Percentiles rank a stretch among this genome's conserved stretches.
Evolutionary conservation across 2,113 vertebrate genomes (phyloP).

Genomic region (Oreocharis arfaki): DNA sequence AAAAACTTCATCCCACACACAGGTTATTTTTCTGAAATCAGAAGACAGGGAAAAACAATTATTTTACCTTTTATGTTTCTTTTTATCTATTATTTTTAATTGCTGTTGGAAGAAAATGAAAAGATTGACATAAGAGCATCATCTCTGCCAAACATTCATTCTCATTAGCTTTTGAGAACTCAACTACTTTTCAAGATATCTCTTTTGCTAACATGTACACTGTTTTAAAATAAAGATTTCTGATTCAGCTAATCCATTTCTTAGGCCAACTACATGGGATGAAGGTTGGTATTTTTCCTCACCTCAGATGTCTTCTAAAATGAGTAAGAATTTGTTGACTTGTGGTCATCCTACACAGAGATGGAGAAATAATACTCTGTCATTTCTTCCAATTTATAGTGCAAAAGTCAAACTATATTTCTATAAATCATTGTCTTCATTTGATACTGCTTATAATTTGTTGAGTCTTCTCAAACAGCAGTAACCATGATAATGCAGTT

Average conservation of each 20-base stretch:
- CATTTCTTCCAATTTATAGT: neutral
- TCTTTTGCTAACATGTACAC: neutral
- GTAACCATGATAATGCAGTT: neutral
- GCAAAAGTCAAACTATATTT: neutral
- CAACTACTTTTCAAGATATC: neutral
- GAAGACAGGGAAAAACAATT: neutral
- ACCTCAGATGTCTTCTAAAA: neutral
- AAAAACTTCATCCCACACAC: neutral
- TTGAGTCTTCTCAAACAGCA: neutral
- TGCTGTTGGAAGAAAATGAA: neutral
- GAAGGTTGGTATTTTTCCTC: neutral
- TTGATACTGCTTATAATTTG: neutral
- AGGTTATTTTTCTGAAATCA: neutral
- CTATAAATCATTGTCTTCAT: neutral
- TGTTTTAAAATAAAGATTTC: neutral
- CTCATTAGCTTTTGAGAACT: neutral
- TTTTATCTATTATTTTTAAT: neutral
- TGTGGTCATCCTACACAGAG: neutral
- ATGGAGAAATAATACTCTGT: neutral
- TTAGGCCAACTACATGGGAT: neutral
- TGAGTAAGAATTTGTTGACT: neutral
- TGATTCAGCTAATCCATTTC: neutral
- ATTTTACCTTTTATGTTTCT: neutral
- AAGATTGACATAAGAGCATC: neutral
- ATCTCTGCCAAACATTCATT: neutral